These are phyloP conservation scores for Pseudopleuronectes americanus DNA, from an alignment of 2,797 vertebrate genomes.

Conservation along the genomic window DNA sequence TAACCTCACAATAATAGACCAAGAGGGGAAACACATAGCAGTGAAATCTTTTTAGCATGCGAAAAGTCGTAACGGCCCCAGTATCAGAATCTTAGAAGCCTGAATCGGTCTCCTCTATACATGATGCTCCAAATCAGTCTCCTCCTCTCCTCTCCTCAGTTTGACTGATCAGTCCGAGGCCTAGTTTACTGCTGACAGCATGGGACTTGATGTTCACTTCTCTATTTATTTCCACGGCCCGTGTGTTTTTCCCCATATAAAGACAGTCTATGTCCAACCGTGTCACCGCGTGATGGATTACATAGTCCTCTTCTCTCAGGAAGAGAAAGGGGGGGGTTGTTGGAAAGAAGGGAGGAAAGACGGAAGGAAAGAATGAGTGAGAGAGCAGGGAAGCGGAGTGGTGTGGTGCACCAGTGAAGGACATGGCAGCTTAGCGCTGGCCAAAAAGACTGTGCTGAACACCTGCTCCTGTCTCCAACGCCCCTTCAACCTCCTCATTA, in stretches of 20 bases:
- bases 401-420: constrained; percentile 77
- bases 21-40: constrained; percentile 1
- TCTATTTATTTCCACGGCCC: constrained; percentile 78
- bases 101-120: constrained; percentile 35
- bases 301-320: constrained; percentile 72
- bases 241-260: constrained; percentile 78
- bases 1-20: neutral
- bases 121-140: constrained; percentile 71
- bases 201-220: constrained; percentile 70
- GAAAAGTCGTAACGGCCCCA: constrained; percentile 12
- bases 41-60: neutral
- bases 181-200: constrained; percentile 70
- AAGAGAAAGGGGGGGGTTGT: constrained; percentile 53
- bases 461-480: constrained; percentile 82
- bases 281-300: constrained; percentile 79
- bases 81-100: constrained; percentile 28
- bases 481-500: constrained; percentile 82
- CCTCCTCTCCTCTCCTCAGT: constrained; percentile 58
- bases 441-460: constrained; percentile 83
- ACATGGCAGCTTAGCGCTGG: constrained; percentile 82
- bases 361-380: constrained; percentile 56
- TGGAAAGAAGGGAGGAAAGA: constrained; percentile 59
- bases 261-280: constrained; percentile 78
- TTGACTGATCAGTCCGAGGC: constrained; percentile 75
- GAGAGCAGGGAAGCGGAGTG: constrained; percentile 63